Base-by-base conservation (phyloP, 2,797 vertebrate genomes). In the Gadopsis bispinosus region DNA sequence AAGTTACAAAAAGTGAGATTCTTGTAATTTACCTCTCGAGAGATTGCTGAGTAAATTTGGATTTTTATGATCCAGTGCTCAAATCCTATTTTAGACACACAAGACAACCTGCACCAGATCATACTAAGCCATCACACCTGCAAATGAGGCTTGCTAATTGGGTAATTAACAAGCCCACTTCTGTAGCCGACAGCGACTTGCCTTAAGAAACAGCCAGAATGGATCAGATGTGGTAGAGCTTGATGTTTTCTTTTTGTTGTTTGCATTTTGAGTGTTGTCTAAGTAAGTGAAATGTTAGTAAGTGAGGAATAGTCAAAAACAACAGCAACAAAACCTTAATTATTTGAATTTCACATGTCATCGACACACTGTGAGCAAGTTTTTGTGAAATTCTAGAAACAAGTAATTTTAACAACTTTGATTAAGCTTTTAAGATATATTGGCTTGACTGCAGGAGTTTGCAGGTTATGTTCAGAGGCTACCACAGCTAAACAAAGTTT, bases 91-190 rank as follows among this genome's bases (percentile, higher is more conserved):
- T 81, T 79, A 58, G 33, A 70, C n/a, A 29, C 59, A 19, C 13
- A 29, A 73, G 50, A 61, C 66, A 84, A 66, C 82, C 82, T 89
- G 87, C 71, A 65, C 3, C 53, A 73, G 31, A 81, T 89, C 86
- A 77, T 75, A 74, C 56, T 83, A 53, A 91, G 67, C 64, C 82
- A 73, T 67, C 89, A 70, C 92, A 93, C 82, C 91, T 94, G 92
- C 47, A 74, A 47, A 19, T 68, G 63, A 79, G 56, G 47, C 22
- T 8, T n/a, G 60, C 77, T 88, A 65, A 92, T 87, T 65, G 71
- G 72, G 61, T 79, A 1, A 85, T 86, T 81, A 79, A 20, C 63
- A 69, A n/a, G 50, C 64, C 9, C 13, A 16, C 41, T 41, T 69
- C 37, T 56, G 47, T 12, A 65, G 63, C 45, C 56, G 37, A 56